Percentiles rank a stretch among this genome's conserved stretches.
phyloP scores from a whole-genome alignment of 2,797 vertebrate genomes.

The Ctenopoma kingsleyae region DNA sequence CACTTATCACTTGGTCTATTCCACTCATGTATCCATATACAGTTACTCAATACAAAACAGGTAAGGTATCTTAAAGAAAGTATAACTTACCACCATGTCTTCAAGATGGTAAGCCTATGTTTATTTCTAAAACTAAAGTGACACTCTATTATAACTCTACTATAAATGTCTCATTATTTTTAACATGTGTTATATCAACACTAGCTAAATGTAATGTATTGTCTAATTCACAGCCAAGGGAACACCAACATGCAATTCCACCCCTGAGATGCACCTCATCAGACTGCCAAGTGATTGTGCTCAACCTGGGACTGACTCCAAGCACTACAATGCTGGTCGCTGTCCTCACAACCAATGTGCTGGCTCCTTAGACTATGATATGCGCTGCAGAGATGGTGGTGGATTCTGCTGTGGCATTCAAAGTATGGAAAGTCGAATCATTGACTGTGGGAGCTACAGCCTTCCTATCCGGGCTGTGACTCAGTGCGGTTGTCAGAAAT shows the following conservation, averaged over 20 bases:
- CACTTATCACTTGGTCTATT: background rate
- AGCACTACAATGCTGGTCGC: constrained; percentile 89
- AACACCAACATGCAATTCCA: constrained; percentile 86
- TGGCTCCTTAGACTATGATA: constrained; percentile 74
- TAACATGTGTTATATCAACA: constrained; percentile 1
- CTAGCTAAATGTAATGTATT: constrained; percentile 22
- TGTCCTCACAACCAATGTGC: constrained; percentile 88
- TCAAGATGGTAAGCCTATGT: background rate
- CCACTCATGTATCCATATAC: background rate
- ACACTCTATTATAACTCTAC: background rate
- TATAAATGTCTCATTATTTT: background rate
- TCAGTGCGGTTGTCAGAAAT: constrained; percentile 90
- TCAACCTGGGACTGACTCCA: constrained; percentile 82
- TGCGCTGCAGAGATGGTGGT: constrained; percentile 84
- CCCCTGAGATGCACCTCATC: constrained; percentile 87
- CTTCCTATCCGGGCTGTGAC: constrained; percentile 90
- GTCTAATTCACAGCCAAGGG: constrained; percentile 84
- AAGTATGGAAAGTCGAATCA: constrained; percentile 84
- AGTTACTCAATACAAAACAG: background rate
- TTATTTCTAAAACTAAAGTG: constrained; percentile 1
- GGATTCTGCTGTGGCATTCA: constrained; percentile 89
- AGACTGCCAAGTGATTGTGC: constrained; percentile 90
- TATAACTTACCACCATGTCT: background rate
- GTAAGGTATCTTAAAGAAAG: background rate
- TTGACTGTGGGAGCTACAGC: constrained; percentile 87